A percentile compares a stretch with the other conserved stretches of the same genome.
These are phyloP conservation scores for Phengaris arion DNA, from an alignment of 2,888 invertebrate species.

Conservation along the genomic window DNA sequence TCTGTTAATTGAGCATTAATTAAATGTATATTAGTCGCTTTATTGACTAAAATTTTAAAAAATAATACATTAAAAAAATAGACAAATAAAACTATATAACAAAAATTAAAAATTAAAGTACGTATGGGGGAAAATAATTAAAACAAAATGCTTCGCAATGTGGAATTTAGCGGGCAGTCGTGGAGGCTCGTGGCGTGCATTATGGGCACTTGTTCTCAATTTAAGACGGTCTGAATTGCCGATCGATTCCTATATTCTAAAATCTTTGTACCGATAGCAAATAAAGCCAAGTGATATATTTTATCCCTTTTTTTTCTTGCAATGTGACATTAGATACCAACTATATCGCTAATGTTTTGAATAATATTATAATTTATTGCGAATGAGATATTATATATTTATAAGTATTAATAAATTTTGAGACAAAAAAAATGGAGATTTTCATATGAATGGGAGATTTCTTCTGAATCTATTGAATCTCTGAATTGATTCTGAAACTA, in stretches of 20 bases:
- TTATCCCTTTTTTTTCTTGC: no score
- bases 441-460: no score
- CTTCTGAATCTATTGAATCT: no score
- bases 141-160: slow-evolving; percentile 12
- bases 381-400: no score
- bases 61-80: neutral
- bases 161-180: slow-evolving; percentile 13
- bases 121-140: slow-evolving; percentile 6
- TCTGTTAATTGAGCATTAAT: no score
- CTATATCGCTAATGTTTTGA: no score
- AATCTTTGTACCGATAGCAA: slow-evolving; percentile 33
- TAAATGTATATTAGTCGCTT: neutral
- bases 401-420: no score
- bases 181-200: neutral
- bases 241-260: slow-evolving; percentile 26
- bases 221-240: slow-evolving; percentile 29
- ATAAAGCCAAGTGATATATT: neutral
- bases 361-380: no score
- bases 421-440: no score
- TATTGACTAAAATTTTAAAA: neutral
- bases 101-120: neutral
- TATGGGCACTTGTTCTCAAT: slow-evolving; percentile 35
- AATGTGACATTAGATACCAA: no score
- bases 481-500: no score
- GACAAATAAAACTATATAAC: slow-evolving; percentile 31